Base-by-base conservation (phyloP, 2,888 invertebrate species). In the Idaea dimidiata region DNA sequence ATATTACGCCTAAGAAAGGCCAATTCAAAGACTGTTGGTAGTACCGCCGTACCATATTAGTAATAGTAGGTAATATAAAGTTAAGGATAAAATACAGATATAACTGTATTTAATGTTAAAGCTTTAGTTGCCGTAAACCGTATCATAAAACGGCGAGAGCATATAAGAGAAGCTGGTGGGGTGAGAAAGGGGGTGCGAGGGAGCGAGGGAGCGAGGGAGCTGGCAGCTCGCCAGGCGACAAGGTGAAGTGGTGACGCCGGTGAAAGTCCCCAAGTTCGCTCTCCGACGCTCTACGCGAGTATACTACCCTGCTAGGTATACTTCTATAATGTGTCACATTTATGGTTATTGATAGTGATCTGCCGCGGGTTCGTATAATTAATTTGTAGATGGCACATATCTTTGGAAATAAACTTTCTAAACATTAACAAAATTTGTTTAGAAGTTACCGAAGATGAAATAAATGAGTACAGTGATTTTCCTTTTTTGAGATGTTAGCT, bases 231-330 rank as follows among this genome's bases (percentile, higher is more conserved):
- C 89, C 91, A 89, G 84, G 67, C 82, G 87, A 81, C 88, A 87
- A 88, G 89, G 88, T 89, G 86, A 89, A 89, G 88, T 86, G 80
- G 77, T 77, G 87, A 84, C 87, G 89, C 83, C 88, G 88, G 87
- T 85, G 89, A 90, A 88, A 89, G 89, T 87, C 80, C 70, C 61
- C 65, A 66, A 64, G 59, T 66, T 80, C 76, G 73, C 58, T 61
- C 33, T 59, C 17, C 16, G 43, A 43, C 43, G 43, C 68, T 64
- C 63, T 58, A 32, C 59, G 24, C 54, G 61, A 16, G 54, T 60
- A 64, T 66, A 24, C 64, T 60, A 66, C 55, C 59, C 57, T 43
- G 33, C 53, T 62, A 62, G 59, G 61, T 63, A 62, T 66, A 54
- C 10, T 0, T 17, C 43, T 16, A 62, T 59, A 60, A 59, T 59